Evolutionary conservation across 2,113 vertebrate species (phyloP).

Genomic region (Callopanchax toddi): DNA sequence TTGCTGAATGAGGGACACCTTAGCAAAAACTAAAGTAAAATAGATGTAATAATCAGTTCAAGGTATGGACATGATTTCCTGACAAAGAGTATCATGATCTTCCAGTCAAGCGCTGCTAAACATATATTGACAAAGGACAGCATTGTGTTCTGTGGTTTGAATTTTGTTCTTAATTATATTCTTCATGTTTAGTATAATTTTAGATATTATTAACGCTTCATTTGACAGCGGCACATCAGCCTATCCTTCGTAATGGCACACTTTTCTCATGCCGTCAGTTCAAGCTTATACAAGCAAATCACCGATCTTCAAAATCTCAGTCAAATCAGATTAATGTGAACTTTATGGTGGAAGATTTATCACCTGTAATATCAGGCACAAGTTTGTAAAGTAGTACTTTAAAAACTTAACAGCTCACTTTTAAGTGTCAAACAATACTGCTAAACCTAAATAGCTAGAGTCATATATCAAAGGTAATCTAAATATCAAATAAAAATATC

Average conservation of each 20-base stretch:
- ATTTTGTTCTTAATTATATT: not conserved
- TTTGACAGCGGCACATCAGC: constrained; percentile 40
- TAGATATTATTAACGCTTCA: constrained; percentile 14
- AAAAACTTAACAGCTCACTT: too few species aligned
- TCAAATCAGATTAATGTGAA: constrained; percentile 71
- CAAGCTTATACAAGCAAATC: constrained; percentile 24
- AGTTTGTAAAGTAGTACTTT: too few species aligned
- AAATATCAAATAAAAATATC: too few species aligned
- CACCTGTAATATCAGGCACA: constrained; percentile 80
- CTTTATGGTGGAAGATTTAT: constrained; percentile 95
- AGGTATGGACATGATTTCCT: constrained; percentile 18
- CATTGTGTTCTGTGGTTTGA: constrained; percentile 18
- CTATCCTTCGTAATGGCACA: constrained; percentile 21
- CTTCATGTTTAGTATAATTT: constrained; percentile 3
- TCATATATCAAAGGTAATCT: too few species aligned
- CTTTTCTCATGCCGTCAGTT: constrained; percentile 16
- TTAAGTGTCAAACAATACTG: too few species aligned
- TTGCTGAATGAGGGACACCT: not conserved
- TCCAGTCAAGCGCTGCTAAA: constrained; percentile 30
- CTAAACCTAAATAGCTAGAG: too few species aligned
- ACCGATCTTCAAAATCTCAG: constrained; percentile 39
- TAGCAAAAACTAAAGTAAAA: constrained; percentile 1
- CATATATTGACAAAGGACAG: constrained; percentile 13
- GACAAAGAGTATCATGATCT: constrained; percentile 12
- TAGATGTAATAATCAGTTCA: too few species aligned